These are phyloP conservation scores for Amiota communis DNA, from an alignment of 2,888 invertebrate genomes.

Conservation along the genomic window DNA sequence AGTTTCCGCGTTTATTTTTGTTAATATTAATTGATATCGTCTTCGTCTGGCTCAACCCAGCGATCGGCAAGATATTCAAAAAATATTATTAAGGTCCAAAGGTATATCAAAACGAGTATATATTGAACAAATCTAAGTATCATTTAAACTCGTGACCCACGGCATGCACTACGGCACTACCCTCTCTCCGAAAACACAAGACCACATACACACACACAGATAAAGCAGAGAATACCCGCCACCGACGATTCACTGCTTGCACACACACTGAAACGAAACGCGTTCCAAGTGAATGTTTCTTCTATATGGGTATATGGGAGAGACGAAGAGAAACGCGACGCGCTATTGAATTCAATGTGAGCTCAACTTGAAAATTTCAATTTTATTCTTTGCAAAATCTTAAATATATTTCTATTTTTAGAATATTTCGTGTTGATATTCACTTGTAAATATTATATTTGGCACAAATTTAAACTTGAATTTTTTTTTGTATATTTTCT, in stretches of 20 bases:
- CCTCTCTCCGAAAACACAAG: constrained; percentile 8
- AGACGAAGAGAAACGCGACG: neutral
- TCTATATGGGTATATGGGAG: neutral
- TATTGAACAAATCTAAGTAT: neutral
- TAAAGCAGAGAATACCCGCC: too few species aligned
- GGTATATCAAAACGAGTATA: neutral
- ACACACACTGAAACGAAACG: neutral
- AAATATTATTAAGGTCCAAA: constrained; percentile 8
- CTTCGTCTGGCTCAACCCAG: neutral
- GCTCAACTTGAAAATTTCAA: neutral
- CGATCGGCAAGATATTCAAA: neutral
- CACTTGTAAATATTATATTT: too few species aligned
- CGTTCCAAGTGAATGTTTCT: neutral
- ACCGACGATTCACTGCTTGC: neutral
- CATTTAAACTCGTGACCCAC: constrained; percentile 22
- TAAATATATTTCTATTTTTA: constrained; percentile 8
- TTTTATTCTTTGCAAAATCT: constrained; percentile 16
- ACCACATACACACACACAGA: constrained; percentile 19
- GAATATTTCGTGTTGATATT: neutral
- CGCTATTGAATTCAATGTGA: neutral
- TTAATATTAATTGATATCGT: neutral
- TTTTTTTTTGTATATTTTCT: too few species aligned
- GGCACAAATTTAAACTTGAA: too few species aligned
- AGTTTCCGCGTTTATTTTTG: neutral
- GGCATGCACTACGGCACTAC: neutral